Evolutionary conservation across 2,888 invertebrate species (phyloP).

Genomic region (Zonitis immaculata): DNA sequence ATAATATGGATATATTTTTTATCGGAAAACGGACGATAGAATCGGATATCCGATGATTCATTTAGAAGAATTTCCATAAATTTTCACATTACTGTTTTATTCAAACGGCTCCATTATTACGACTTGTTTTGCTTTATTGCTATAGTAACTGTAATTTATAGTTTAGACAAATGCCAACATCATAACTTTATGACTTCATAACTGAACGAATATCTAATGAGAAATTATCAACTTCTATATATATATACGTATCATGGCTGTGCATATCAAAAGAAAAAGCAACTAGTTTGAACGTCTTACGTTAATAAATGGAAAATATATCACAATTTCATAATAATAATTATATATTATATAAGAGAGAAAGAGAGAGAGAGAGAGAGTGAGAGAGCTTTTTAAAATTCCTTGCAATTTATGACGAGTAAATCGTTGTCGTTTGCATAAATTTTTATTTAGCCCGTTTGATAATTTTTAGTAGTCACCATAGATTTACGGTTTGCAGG

Average conservation of each 20-base stretch:
- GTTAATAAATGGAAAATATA: too few relatives aligned
- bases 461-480: background rate
- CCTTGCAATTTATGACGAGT: background rate
- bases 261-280: background rate
- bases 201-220: conserved; percentile 1
- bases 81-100: background rate
- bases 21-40: background rate
- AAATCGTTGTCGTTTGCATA: background rate
- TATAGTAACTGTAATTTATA: background rate
- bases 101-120: background rate
- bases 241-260: background rate
- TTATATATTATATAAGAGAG: too few relatives aligned
- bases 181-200: background rate
- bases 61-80: background rate
- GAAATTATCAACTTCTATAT: too few relatives aligned
- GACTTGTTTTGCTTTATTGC: background rate
- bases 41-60: background rate
- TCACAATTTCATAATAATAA: too few relatives aligned
- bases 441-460: background rate
- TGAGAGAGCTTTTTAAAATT: too few relatives aligned
- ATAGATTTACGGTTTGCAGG: conserved; percentile 15
- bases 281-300: background rate
- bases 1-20: background rate
- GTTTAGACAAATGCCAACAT: background rate
- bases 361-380: too few relatives aligned